Evolutionary conservation across 2,888 invertebrate genomes (phyloP), one percentile per base, ranked within the genome.

Genomic region (Cantharis flavilabris): DNA sequence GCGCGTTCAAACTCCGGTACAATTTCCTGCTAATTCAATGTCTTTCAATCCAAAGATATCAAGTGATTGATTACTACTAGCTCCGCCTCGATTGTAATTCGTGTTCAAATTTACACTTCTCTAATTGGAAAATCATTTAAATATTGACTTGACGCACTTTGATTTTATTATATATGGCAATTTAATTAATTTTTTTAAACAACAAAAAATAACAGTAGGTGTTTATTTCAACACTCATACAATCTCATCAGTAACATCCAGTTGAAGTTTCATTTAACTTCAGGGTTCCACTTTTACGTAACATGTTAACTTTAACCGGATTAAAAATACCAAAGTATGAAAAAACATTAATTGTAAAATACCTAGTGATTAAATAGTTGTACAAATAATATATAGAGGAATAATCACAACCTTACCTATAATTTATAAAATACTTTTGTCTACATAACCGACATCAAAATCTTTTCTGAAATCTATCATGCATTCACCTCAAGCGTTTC

Each of bases 1-100:
- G 84, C 84, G 82, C 83, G 84, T 82, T 83, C 82, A 83, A 83
- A 83, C 83, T 83, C 84, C 84, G 85, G 86, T 86, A 86, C 87
- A 88, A 88, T 88, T 89, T 89, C 89, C 89, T 88, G 88, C 87
- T 88, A 88, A 89, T 89, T 89, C 89, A 89, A 89, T 89, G 89
- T 88, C 88, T 89, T 89, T 89, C 89, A 89, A 89, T 89, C 88
- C 87, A 83, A 86, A 87, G 88, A 88, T 88, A 88, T 85, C 84
- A 84, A 82, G 86, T 88, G 88, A 88, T 88, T 88, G 88, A 88
- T 88, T 87, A 85, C 86, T 76, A 80, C 74, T 76, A 82, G 83
- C 81, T 80, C 83, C 86, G 85, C 86, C 86, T 76, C 65, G 69
- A 63, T 18, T 76, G 71, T 76, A 72, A 73, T 76, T 76, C 72